A percentile compares a stretch with the other conserved stretches of the same genome.
phyloP scores from a whole-genome alignment of 2,888 invertebrate genomes.

The Leptodirus hochenwartii region DNA sequence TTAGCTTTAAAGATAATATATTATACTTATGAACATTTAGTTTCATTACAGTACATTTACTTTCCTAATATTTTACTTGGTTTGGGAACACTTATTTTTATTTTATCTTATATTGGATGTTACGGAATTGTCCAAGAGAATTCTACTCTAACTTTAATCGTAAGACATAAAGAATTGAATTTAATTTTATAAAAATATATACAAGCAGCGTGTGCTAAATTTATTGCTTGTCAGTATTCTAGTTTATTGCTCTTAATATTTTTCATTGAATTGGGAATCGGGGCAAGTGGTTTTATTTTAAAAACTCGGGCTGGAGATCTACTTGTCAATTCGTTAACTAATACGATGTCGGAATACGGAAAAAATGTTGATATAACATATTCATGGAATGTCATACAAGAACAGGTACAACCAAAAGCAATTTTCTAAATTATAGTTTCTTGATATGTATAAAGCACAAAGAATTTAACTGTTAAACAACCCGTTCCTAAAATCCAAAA shows the following conservation, averaged over 20 bases:
- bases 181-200: constrained; percentile 3
- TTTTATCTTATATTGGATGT: constrained; percentile 89
- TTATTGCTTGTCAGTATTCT: constrained; percentile 40
- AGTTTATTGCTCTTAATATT: constrained; percentile 60
- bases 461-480: too few relatives aligned
- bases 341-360: constrained; percentile 43
- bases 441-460: too few relatives aligned
- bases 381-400: constrained; percentile 3
- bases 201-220: constrained; percentile 2
- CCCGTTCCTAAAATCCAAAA: too few relatives aligned
- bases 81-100: constrained; percentile 69
- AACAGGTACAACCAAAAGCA: constrained; percentile 1
- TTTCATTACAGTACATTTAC: constrained; percentile 63
- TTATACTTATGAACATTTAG: constrained; percentile 57
- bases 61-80: constrained; percentile 72
- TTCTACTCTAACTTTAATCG: constrained; percentile 82
- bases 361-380: constrained; percentile 20
- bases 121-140: constrained; percentile 90
- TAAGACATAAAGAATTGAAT: constrained; percentile 31
- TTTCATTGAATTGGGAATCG: constrained; percentile 62
- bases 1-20: constrained; percentile 54
- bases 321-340: constrained; percentile 45
- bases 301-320: constrained; percentile 45
- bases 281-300: constrained; percentile 61
- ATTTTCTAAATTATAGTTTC: too few relatives aligned